Evolutionary conservation across 2,113 vertebrate genomes (phyloP).

Genomic region (Thomomys bottae): DNA sequence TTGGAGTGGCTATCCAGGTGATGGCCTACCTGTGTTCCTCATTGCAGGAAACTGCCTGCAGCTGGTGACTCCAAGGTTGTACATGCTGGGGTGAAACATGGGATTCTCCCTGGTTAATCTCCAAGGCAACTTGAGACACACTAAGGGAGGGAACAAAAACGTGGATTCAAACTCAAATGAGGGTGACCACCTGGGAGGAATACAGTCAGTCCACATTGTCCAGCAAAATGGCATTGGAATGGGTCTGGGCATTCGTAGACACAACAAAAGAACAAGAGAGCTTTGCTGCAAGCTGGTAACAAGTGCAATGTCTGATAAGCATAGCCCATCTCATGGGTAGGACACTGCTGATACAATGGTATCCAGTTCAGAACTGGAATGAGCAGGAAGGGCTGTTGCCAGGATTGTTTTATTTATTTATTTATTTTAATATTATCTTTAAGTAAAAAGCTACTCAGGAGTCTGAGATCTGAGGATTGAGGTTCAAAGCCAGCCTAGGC

Average conservation of each 20-base stretch:
- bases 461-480: no score
- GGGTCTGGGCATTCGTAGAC: not conserved
- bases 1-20: not conserved
- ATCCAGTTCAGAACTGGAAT: no score
- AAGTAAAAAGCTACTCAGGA: no score
- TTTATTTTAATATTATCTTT: no score
- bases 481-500: no score
- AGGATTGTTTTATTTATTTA: no score
- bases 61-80: not conserved
- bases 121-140: not conserved
- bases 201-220: not conserved
- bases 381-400: no score
- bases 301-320: not conserved
- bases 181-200: not conserved
- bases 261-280: not conserved
- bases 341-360: no score
- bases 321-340: not conserved
- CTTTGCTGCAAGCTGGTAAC: not conserved
- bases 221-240: not conserved
- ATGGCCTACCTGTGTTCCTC: no score
- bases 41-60: rapidly evolving
- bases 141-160: not conserved
- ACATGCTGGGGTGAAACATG: not conserved
- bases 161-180: not conserved
- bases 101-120: not conserved